Evolutionary conservation across 2,888 invertebrate genomes (phyloP), one percentile per base, ranked within the genome.

Genomic region (Plagiodera versicolora): DNA sequence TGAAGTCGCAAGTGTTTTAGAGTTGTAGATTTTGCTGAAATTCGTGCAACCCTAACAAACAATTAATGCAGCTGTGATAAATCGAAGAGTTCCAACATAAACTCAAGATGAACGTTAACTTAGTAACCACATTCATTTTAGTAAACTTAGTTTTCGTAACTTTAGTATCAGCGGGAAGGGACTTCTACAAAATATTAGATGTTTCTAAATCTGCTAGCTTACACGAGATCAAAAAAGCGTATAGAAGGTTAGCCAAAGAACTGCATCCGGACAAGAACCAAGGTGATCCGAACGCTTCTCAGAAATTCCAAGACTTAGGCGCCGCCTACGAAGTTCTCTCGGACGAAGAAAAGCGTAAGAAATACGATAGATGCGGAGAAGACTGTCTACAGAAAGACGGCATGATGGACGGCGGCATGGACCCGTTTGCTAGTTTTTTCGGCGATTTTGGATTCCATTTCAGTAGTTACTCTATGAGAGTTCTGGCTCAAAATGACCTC

Each of bases 201-300:
- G 89, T 98, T 60, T 83, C 90, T 51, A 89, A 88, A 78, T 88
- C 87, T 72, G 98, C 99, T 16, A 92, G 86, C 73, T 88, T 90
- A 61, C 94, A 98, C 83, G 93, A 97, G 81, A 94, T 99, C 61
- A 99, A 99, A 81, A 98, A 98, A 83, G 97, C 98, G 46, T 99
- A 98, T 81, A 85, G 98, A 75, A 91, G 90, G 75, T 80, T 95
- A 80, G 99, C 99, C 17, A 98, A 95, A 83, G 94, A 96, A 79
- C 82, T 96, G 65, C 99, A 99, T 86, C 99, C 99, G 11, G 99
- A 99, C 76, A 97, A 95, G 79, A 98, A 99, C 80, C 89, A 89
- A 77, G 91, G 92, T 79, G 98, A 99, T 82, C 94, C 95, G 0
- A 86, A 92, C 56, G 94, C 99, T 0, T 91, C 94, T 0, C 88